A percentile compares a stretch with the other conserved stretches of the same genome.
Conservation (phyloP, 2,113 vertebrate species). For the Bostrychus sinensis region DNA sequence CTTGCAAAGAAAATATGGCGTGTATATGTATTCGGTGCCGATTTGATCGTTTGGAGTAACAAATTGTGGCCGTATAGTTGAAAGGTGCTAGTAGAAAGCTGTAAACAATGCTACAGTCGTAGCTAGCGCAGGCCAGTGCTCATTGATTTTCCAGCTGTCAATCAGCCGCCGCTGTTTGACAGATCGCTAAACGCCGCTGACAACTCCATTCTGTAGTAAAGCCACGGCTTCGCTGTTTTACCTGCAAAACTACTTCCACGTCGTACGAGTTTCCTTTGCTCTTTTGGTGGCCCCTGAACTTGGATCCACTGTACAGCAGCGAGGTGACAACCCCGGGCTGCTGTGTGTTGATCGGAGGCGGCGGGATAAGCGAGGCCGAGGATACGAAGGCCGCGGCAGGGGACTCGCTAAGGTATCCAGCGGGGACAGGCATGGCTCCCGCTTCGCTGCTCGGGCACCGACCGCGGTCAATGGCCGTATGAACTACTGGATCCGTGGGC, state of each 20-base stretch:
- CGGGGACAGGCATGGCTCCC: slow-evolving; percentile 92
- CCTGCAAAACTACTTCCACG: slow-evolving; percentile 97
- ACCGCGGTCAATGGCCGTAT: slow-evolving; percentile 58
- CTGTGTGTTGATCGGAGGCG: slow-evolving; percentile 95
- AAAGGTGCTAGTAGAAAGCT: background rate
- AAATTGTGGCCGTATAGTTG: background rate
- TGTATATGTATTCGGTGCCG: background rate
- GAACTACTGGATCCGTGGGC: slow-evolving; percentile 29
- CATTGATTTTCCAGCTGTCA: slow-evolving; percentile 68
- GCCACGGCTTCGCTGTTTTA: slow-evolving; percentile 57
- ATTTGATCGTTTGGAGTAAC: background rate
- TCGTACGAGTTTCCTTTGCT: slow-evolving; percentile 98
- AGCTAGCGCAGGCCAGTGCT: slow-evolving; percentile 41
- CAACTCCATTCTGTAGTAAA: slow-evolving; percentile 25
- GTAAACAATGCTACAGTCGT: slow-evolving; percentile 8
- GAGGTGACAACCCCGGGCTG: slow-evolving; percentile 95
- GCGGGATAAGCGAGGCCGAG: slow-evolving; percentile 90
- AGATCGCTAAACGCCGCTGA: slow-evolving; percentile 58
- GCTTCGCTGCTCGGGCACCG: slow-evolving; percentile 70
- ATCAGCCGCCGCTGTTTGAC: slow-evolving; percentile 63
- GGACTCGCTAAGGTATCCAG: slow-evolving; percentile 83
- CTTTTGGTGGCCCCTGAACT: slow-evolving; percentile 96
- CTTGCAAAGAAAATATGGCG: background rate
- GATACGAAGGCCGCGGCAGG: slow-evolving; percentile 80
- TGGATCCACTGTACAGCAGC: slow-evolving; percentile 95